Conservation (phyloP, 1,140 invertebrate species). For the Halictus rubicundus region DNA sequence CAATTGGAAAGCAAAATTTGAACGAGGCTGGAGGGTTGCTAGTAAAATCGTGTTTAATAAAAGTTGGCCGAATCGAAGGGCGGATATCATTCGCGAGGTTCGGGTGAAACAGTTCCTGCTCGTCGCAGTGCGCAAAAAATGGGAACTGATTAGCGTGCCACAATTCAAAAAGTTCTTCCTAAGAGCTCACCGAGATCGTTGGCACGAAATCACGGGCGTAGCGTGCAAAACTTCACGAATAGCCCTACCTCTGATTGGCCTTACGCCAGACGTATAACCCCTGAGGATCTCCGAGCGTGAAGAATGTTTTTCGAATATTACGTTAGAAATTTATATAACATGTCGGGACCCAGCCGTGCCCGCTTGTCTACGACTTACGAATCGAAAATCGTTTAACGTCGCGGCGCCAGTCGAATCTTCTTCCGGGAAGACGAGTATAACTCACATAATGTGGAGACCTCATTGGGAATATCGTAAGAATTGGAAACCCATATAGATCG, state of each 20-base stretch:
- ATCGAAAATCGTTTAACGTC: conserved; percentile 42
- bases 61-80: not conserved
- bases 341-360: not conserved
- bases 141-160: conserved; percentile 67
- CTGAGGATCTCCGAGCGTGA: conserved; percentile 59
- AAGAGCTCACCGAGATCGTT: conserved; percentile 61
- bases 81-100: not conserved
- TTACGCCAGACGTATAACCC: conserved; percentile 64
- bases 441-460: not conserved
- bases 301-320: conserved; percentile 69
- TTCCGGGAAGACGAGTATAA: not conserved
- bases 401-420: not conserved
- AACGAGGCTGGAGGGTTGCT: not conserved
- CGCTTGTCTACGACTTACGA: not conserved
- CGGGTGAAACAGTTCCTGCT: conserved; percentile 21
- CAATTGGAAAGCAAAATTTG: too few relatives aligned
- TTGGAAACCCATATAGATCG: not conserved
- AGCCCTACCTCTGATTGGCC: conserved; percentile 65
- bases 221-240: conserved; percentile 49
- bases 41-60: not conserved
- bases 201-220: conserved; percentile 52
- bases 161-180: conserved; percentile 62
- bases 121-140: conserved; percentile 52
- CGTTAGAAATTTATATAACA: conserved; percentile 55
- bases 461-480: not conserved